Conservation (phyloP, 2,113 vertebrate genomes). For the Sterna hirundo region DNA sequence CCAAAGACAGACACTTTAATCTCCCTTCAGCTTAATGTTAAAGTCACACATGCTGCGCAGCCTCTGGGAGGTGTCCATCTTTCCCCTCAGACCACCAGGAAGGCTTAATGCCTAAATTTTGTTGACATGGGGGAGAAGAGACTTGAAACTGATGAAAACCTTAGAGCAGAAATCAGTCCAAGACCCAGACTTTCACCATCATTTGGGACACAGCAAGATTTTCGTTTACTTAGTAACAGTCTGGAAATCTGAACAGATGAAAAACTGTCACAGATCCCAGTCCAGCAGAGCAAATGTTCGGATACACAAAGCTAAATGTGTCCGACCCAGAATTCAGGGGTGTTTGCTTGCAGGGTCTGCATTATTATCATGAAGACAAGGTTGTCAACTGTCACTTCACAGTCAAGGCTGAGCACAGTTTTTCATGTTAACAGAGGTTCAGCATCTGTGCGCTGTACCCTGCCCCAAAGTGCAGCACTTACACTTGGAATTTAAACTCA, state of each 20-base stretch:
- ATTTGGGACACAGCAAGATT: neutral
- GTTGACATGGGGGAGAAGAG: rapidly evolving
- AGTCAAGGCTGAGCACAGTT: neutral
- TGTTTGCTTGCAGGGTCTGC: neutral
- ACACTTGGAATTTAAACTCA: neutral
- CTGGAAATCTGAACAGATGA: neutral
- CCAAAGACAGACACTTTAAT: neutral
- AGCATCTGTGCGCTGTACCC: neutral
- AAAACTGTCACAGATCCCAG: neutral
- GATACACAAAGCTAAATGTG: neutral
- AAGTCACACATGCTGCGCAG: neutral
- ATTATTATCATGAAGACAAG: neutral
- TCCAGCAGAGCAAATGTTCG: neutral
- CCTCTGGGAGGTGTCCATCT: neutral
- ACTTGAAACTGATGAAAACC: neutral
- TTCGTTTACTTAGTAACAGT: neutral
- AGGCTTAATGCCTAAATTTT: neutral
- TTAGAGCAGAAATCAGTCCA: neutral
- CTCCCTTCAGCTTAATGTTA: neutral
- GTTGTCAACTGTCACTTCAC: neutral
- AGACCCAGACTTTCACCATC: neutral
- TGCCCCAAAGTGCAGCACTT: neutral
- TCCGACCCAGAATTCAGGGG: neutral
- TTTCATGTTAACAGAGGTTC: neutral
- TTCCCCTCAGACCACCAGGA: neutral